A percentile compares a stretch with the other conserved stretches of the same genome.
These are phyloP conservation scores for Pristionchus mayeri DNA, from an alignment of 2,888 invertebrate genomes.

Conservation along the genomic window DNA sequence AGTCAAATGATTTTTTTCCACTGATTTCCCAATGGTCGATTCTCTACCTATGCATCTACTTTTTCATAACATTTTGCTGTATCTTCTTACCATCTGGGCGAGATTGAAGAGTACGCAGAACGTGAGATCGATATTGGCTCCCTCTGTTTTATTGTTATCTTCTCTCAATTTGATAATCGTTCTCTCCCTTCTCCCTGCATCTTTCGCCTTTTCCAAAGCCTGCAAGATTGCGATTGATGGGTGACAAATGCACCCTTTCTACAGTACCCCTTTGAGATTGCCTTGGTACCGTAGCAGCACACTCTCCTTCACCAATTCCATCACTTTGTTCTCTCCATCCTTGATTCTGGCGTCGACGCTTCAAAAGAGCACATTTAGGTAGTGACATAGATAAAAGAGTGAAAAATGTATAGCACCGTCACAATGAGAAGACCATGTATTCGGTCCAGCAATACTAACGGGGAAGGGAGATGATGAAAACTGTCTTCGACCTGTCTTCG, in stretches of 20 bases:
- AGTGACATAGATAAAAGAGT: no score
- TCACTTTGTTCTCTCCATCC: conserved; percentile 86
- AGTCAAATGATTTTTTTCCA: no score
- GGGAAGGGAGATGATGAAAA: conserved; percentile 80
- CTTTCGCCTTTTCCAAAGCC: conserved; percentile 93
- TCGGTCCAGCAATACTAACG: conserved; percentile 58
- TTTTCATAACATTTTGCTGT: conserved; percentile 11
- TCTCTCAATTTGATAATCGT: conserved; percentile 91
- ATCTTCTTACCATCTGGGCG: conserved; percentile 81
- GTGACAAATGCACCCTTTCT: neutral
- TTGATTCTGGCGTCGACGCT: no score
- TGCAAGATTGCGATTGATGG: conserved; percentile 55
- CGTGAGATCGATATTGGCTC: conserved; percentile 94
- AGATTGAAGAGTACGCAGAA: conserved; percentile 95
- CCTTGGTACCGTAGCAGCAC: conserved; percentile 79
- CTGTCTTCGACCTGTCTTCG: conserved; percentile 76
- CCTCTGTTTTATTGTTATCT: conserved; percentile 88
- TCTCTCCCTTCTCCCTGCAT: conserved; percentile 93
- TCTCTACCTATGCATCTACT: no score
- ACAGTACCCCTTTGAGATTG: neutral
- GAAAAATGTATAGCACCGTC: no score
- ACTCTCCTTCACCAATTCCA: conserved; percentile 91
- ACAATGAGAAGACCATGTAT: no score
- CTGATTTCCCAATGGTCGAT: no score
- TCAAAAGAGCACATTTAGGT: no score